These are phyloP conservation scores for Drosophila borealis DNA, from an alignment of 2,888 invertebrate species.

Conservation along the genomic window DNA sequence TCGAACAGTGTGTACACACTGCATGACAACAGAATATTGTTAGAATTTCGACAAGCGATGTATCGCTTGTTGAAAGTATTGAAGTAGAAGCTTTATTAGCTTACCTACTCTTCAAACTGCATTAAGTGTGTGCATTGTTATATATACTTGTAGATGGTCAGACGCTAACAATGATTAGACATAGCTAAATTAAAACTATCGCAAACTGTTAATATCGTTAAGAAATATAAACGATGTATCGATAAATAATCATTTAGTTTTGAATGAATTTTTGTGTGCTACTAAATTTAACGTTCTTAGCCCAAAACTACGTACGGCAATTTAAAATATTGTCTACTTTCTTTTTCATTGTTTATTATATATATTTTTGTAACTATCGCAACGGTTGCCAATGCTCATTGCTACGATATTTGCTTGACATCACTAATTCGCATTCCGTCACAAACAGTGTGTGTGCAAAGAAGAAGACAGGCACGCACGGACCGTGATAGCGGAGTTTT, in stretches of 20 bases:
- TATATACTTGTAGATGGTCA: not conserved
- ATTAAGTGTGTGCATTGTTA: not conserved
- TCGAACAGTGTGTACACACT: constrained; percentile 45
- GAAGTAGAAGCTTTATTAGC: not conserved
- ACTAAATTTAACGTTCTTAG: not conserved
- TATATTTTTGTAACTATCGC: constrained; percentile 11
- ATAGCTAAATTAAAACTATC: not conserved
- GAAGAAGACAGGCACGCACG: constrained; percentile 47
- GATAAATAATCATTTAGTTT: not conserved
- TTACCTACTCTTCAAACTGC: not conserved
- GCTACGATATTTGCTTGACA: constrained; percentile 14
- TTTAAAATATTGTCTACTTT: not conserved
- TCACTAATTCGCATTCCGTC: constrained; percentile 63
- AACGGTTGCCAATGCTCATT: constrained; percentile 6
- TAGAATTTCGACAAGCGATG: not conserved
- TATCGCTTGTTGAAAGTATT: not conserved
- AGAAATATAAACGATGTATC: constrained; percentile 7
- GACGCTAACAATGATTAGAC: no score
- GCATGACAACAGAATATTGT: not conserved
- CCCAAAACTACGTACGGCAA: not conserved
- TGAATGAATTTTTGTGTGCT: not conserved
- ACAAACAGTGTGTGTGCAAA: constrained; percentile 63
- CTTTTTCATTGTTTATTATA: not conserved
- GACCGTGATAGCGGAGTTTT: constrained; percentile 74
- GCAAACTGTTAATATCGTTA: constrained; percentile 4